Percentiles rank a stretch among this genome's conserved stretches.
phyloP scores from a whole-genome alignment of 1,140 invertebrate genomes.

The Drosophila dunni region DNA sequence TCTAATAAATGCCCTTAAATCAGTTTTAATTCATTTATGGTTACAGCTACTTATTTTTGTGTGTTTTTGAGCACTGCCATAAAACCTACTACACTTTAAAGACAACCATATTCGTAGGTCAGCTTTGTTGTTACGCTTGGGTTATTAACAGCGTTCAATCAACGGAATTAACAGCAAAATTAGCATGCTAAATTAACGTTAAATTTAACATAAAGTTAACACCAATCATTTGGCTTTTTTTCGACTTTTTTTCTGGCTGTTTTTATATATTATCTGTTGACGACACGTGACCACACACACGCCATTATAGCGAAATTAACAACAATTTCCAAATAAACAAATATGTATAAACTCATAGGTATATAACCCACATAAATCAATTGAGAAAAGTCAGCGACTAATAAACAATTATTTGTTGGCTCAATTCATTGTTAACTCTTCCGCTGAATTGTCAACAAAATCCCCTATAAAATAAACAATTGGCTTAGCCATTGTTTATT shows the following conservation, averaged over 20 bases:
- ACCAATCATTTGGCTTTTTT: slow-evolving; percentile 50
- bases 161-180: slow-evolving; percentile 66
- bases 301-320: slow-evolving; percentile 34
- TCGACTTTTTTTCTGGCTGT: slow-evolving; percentile 8
- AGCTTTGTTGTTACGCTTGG: too few species aligned
- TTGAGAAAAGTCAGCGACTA: neutral
- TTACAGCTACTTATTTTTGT: too few species aligned
- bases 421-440: neutral
- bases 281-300: slow-evolving; percentile 29
- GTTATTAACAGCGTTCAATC: slow-evolving; percentile 18
- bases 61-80: too few species aligned
- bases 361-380: slow-evolving; percentile 4
- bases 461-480: neutral
- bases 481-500: slow-evolving; percentile 24
- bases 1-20: too few species aligned
- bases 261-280: slow-evolving; percentile 17
- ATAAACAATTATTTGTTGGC: slow-evolving; percentile 6
- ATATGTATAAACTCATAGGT: neutral
- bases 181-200: slow-evolving; percentile 68
- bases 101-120: too few species aligned
- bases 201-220: slow-evolving; percentile 60
- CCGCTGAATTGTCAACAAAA: slow-evolving; percentile 7
- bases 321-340: neutral
- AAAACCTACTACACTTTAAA: too few species aligned
- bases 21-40: too few species aligned